These are phyloP conservation scores for Drosophila sp. DNA, from an alignment of 1,140 invertebrate species.

Conservation along the genomic window DNA sequence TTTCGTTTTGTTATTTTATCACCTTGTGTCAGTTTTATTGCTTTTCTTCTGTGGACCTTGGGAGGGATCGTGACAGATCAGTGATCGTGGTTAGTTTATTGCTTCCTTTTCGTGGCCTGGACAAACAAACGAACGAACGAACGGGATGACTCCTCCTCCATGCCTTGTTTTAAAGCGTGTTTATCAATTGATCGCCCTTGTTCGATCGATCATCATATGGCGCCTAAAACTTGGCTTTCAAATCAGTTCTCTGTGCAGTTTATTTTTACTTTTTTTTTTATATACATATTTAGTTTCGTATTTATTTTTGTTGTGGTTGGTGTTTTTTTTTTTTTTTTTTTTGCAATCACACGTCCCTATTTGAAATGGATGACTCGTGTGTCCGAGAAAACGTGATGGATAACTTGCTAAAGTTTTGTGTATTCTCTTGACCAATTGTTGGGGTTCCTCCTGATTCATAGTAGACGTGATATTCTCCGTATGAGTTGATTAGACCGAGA, in stretches of 20 bases:
- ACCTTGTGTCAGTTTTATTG: constrained; percentile 72
- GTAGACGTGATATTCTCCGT: constrained; percentile 10
- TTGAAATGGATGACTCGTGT: constrained; percentile 79
- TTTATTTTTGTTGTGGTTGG: constrained; percentile 33
- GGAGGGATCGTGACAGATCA: constrained; percentile 69
- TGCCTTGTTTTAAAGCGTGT: constrained; percentile 25
- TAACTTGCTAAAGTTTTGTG: constrained; percentile 42
- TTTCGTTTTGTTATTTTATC: constrained; percentile 77
- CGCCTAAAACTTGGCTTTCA: constrained; percentile 30
- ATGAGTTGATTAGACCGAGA: constrained; percentile 49
- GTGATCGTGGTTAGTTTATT: constrained; percentile 74
- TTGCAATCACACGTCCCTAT: constrained; percentile 56
- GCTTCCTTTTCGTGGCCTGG: constrained; percentile 56
- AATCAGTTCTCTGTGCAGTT: neutral
- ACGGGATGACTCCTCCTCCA: constrained; percentile 25
- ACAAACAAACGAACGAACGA: neutral
- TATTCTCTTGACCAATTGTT: constrained; percentile 22
- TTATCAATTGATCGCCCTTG: constrained; percentile 43
- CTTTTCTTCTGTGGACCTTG: constrained; percentile 37
- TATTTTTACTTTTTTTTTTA: constrained; percentile 1
- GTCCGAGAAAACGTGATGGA: constrained; percentile 79
- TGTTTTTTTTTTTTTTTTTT: constrained; percentile 20
- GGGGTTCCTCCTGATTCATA: constrained; percentile 9
- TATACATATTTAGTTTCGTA: constrained; percentile 2
- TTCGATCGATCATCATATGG: constrained; percentile 37